Evolutionary conservation across 2,888 invertebrate species (phyloP).

Genomic region (Rhingia campestris): DNA sequence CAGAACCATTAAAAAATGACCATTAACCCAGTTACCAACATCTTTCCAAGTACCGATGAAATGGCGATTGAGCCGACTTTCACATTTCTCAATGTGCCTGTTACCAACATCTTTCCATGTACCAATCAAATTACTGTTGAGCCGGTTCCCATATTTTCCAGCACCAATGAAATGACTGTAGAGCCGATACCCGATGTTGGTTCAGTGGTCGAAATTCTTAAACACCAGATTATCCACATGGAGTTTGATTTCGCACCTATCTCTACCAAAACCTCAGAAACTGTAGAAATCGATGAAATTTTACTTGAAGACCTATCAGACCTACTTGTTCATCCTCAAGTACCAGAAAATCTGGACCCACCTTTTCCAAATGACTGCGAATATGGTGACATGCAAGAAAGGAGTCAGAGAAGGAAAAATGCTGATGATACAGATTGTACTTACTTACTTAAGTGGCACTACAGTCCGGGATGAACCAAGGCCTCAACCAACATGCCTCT

Average conservation of each 20-base stretch:
- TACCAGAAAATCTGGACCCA: background rate
- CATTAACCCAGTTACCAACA: no score
- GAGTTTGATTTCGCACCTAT: background rate
- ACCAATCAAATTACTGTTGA: background rate
- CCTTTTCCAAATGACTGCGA: background rate
- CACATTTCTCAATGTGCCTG: no score
- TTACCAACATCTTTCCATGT: background rate
- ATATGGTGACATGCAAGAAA: no score
- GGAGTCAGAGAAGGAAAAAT: no score
- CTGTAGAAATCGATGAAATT: background rate
- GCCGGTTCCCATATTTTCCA: background rate
- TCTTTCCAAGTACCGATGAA: background rate
- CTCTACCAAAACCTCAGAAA: background rate
- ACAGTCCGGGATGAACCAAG: no score
- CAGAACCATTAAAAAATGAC: no score
- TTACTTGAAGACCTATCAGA: background rate
- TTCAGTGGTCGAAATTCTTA: background rate
- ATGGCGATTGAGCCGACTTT: background rate
- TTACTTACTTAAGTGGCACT: no score
- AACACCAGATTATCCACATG: background rate
- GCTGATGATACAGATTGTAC: no score
- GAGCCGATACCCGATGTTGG: background rate
- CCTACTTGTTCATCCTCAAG: background rate
- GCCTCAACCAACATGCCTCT: no score
- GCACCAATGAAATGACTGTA: background rate